Percentiles rank a stretch among this genome's conserved stretches.
phyloP scores from a whole-genome alignment of 2,113 vertebrate genomes.

The Bubo bubo region DNA sequence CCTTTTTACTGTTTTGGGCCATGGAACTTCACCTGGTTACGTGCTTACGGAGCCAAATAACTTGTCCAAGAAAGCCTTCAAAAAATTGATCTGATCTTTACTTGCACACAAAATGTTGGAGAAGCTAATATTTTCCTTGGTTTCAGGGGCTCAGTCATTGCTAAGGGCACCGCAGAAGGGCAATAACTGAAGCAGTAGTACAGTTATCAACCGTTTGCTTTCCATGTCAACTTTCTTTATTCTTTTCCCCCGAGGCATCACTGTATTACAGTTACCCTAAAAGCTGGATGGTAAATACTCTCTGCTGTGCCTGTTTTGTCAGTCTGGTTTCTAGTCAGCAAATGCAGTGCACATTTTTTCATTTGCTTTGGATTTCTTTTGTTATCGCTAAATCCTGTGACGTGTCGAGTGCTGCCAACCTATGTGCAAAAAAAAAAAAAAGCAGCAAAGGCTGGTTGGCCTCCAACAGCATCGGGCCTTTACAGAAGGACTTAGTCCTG shows the following conservation, averaged over 20 bases:
- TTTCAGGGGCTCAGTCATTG: background rate
- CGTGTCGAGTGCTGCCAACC: background rate
- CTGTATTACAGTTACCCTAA: background rate
- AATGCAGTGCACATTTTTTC: background rate
- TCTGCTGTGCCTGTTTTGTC: background rate
- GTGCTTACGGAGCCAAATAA: background rate
- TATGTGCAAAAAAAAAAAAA: background rate
- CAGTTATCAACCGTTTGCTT: background rate
- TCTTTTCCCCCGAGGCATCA: background rate
- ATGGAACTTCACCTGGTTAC: background rate
- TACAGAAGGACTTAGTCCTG: background rate
- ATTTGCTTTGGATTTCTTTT: constrained; percentile 5
- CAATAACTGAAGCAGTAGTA: background rate
- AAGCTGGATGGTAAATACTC: background rate
- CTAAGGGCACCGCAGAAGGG: background rate
- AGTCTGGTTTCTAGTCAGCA: background rate
- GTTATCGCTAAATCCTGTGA: background rate
- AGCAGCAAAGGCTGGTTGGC: background rate
- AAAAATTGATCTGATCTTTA: background rate
- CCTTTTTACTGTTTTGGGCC: background rate
- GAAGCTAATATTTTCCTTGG: background rate
- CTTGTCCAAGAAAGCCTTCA: background rate
- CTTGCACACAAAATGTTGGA: background rate
- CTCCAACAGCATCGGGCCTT: background rate
- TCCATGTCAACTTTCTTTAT: background rate